Evolutionary conservation across 2,888 invertebrate genomes (phyloP), one percentile per base, ranked within the genome.

Genomic region (Hirudinaria manillensis): DNA sequence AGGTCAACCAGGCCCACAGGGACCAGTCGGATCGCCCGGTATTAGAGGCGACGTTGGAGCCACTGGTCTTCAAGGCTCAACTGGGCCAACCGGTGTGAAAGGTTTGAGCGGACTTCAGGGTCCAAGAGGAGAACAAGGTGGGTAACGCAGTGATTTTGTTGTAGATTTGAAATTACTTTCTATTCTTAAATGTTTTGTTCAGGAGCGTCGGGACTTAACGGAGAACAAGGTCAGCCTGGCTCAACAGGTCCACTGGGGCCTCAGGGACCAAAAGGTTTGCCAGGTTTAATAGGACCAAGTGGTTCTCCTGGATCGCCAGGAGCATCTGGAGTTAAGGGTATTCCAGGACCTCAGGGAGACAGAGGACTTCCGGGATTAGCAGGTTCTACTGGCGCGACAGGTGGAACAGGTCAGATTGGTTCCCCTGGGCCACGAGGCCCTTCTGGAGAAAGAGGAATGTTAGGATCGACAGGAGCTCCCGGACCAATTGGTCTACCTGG

Each of bases 1-100:
- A 16, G 74, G 90, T 90, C 0, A 81, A 88, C 27, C 29, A 21
- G 75, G 75, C 7, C 19, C 10, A 7, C n/a, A 66, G 27, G 74
- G 74, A 67, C 29, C 56, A 29, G 29, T 36, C 24, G 72, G 72
- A 72, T 32, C 56, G 32, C 51, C 65, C 36, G 79, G 79, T 4
- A 71, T 72, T 19, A 34, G 71, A 51, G 78, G 78, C 38, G 56
- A 70, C 7, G 55, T 65, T 51, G 78, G 78, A 65, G 29, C 51
- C 6, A 34, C 78, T 56, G 79, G 79, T 24, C 27, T 29, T 74
- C 66, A 24, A 38, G 79, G 79, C 6, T 51, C 73, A 85, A 88
- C 0, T 78, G 81, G 75, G 61, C 75, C 77, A 32, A 36, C 75
- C n/a, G 76, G 82, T 13, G 53, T 71, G 19, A 32, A 45, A 45